These are phyloP conservation scores for Diuraphis noxia DNA, from an alignment of 1,140 invertebrate species.

Conservation along the genomic window DNA sequence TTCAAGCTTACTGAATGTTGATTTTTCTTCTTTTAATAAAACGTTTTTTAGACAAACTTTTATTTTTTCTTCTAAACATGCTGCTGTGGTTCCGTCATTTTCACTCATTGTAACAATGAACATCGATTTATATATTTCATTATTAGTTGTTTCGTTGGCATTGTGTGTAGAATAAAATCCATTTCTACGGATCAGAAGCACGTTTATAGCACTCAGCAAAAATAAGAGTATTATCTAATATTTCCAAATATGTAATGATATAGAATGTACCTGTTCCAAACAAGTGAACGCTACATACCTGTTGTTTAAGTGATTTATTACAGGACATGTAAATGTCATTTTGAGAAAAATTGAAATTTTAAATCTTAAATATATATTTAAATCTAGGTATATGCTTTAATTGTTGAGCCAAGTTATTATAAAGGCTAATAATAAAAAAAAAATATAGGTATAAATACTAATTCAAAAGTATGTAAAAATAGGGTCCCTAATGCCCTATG, in stretches of 20 bases:
- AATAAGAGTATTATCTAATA: background rate
- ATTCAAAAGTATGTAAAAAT: background rate
- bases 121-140: background rate
- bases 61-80: background rate
- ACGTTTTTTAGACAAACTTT: background rate
- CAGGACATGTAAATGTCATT: background rate
- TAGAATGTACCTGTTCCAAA: background rate
- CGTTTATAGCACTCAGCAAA: background rate
- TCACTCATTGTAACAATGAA: background rate
- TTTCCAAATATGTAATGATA: background rate
- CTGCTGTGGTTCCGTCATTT: background rate
- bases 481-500: too few relatives aligned
- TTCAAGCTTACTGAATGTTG: background rate
- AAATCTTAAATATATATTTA: too few relatives aligned
- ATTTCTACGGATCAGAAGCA: background rate
- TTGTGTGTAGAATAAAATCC: background rate
- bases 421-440: too few relatives aligned
- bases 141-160: background rate
- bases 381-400: too few relatives aligned
- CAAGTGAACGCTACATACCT: background rate
- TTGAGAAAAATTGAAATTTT: background rate
- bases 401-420: too few relatives aligned
- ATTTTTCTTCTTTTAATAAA: background rate
- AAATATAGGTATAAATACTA: too few relatives aligned
- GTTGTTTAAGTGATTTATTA: background rate